Evolutionary conservation across 1,140 invertebrate species (phyloP), one percentile per base, ranked within the genome.

Genomic region (Nomia melanderi): DNA sequence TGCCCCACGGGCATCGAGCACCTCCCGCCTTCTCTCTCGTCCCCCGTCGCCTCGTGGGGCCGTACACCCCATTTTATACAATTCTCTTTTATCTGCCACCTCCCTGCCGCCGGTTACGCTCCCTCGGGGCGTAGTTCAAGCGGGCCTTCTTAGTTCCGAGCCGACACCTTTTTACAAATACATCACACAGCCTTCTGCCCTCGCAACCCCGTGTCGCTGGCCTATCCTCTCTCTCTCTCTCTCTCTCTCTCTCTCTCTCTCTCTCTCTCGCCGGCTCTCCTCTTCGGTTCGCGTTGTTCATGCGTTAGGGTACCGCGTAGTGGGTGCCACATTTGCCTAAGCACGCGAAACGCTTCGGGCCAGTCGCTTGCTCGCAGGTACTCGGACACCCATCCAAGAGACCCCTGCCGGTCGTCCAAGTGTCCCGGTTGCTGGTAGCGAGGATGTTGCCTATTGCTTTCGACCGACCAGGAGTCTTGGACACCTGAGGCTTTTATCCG

Each of bases 101-200:
- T 87, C 89, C 83, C 87, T 86, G 79, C 83, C 82, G 86, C 74
- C 78, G 79, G 78, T 81, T 82, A 80, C 75, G 82, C 79, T 91
- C 91, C 91, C 91, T 88, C 86, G 90, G 88, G 91, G 90, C 86
- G 87, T 80, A 62, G 83, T 77, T 86, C 87, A 78, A 87, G 82
- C 85, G 84, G 81, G 84, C 85, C 87, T 90, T 78, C 89, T 91
- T 91, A 90, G 90, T 92, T 92, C 91, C 91, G 90, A 89, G 86
- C 91, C 90, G 88, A 92, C 91, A 92, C 91, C 91, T 92, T 91
- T 92, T 92, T 91, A 92, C 91, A 92, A 92, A 91, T 91, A 92
- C 91, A 92, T 91, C 90, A 91, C 90, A 91, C 90, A 88, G 88
- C 89, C 86, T 88, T 88, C 86, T 91, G 87, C 84, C 78, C 79